Conservation (phyloP, 1,140 invertebrate species). For the Charaxes varanes region DNA sequence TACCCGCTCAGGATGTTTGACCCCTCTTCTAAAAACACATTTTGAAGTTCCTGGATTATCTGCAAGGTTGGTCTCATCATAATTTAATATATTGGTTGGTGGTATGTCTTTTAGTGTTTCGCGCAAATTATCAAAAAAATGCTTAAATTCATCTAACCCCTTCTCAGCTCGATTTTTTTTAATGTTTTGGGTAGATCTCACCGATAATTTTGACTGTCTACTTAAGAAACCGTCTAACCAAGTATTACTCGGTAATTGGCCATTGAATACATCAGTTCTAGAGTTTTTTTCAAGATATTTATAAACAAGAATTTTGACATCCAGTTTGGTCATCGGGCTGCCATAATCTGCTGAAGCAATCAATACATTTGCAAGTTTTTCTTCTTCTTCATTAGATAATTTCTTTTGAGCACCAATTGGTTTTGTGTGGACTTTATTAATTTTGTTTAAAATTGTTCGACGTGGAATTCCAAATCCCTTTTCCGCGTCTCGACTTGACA, state of each 20-base stretch:
- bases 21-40: constrained; percentile 1
- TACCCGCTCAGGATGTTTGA: constrained; percentile 6
- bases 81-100: constrained; percentile 13
- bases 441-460: constrained; percentile 22
- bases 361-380: constrained; percentile 18
- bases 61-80: constrained; percentile 12
- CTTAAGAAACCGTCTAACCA: constrained; percentile 17
- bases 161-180: constrained; percentile 10
- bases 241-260: constrained; percentile 12
- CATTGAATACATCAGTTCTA: constrained; percentile 9
- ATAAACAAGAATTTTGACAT: constrained; percentile 18
- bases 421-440: constrained; percentile 18
- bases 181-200: constrained; percentile 7
- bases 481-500: too few relatives aligned
- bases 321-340: constrained; percentile 17
- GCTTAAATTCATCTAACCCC: background rate
- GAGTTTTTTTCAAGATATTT: constrained; percentile 21
- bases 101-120: constrained; percentile 2
- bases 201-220: constrained; percentile 2
- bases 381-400: constrained; percentile 17
- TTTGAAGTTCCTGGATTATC: constrained; percentile 7
- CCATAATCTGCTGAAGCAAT: constrained; percentile 17
- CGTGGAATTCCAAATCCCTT: constrained; percentile 21
- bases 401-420: constrained; percentile 8
- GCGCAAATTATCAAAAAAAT: constrained; percentile 5